Base-by-base conservation (phyloP, 2,797 vertebrate species). In the Sarcoramphus papa region DNA sequence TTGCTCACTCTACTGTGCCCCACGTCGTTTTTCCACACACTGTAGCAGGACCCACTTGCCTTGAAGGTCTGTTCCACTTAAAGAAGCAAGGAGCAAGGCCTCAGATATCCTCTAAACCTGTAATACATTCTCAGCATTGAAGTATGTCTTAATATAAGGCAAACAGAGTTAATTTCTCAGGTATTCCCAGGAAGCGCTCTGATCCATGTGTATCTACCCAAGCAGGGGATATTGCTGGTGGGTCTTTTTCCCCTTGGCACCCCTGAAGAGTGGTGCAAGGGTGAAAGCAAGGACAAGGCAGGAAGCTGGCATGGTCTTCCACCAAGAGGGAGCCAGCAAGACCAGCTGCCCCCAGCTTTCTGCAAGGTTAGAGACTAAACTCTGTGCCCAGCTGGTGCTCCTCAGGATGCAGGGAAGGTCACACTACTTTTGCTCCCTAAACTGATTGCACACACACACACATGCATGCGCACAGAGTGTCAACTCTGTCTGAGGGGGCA, bases 401-500 rank as follows among this genome's bases (percentile, higher is more conserved):
- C 57, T 48, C 25, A 50, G 57, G 17, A 47, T 56, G 18, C 20
- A 56, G 23, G 25, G n/a, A 59, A 45, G 8, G 6, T 35, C 70
- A 30, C 10, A 12, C 7, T 21, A 16, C 13, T 33, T 60, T 73
- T 37, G 7, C 8, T 8, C 7, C 6, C 40, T 27, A 31, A n/a
- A 30, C 5, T n/a, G 47, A 12, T 20, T 56, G 27, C 25, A 25
- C 40, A 7, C 7, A 48, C 2, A 23, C 0, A 0, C 22, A 33
- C 7, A 9, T 1, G 16, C 19, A 21, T 1, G 1, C 28, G 48
- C 22, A 65, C 8, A 12, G 19, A 28, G 10, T 7, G 10, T 11
- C n/a, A n/a, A 0, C 13, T 21, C 51, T 30, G 1, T n/a, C 21
- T 64, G 48, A 53, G 16, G 8, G 7, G 15, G 3, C 5, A 82